Evolutionary conservation across 1,140 invertebrate species (phyloP), one percentile per base, ranked within the genome.

Genomic region (Alviniconcha marisindica): DNA sequence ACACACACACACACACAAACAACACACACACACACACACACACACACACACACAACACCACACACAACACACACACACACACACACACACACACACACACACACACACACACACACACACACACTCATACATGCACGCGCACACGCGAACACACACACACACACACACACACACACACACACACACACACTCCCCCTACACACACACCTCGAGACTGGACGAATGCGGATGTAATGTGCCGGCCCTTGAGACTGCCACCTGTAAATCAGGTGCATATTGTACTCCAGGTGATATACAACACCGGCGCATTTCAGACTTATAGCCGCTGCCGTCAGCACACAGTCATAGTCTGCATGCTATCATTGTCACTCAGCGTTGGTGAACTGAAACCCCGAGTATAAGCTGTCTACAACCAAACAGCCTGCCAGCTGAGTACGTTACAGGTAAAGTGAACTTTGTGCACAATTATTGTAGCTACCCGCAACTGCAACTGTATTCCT

Each of bases 61-160:
- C 60, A 63, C 60, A 63, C 60, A 48, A 48, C 44, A 48, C 60
- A 24, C 60, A 24, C 28, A 24, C 7, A 63, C 60, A 63, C 60
- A 63, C 60, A 63, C 60, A 63, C 60, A 63, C 60, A 63, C 60
- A 63, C 60, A 63, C 10, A 63, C 60, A 63, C 60, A 63, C 60
- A 63, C 60, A 63, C 60, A 63, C 60, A 63, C 60, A 63, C 60
- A 63, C 60, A 63, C 60, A 63, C 60, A 63, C 60, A 63, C 60
- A n/a, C 60, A 63, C 60, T 12, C 60, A 63, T 24, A 31, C 21
- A 63, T n/a, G 24, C 60, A 63, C 21, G 24, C 60, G 24, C 21
- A 31, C 60, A 63, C 60, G 28, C 7, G 60, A 7, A n/a, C 60
- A n/a, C 60, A 14, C 7, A 63, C 60, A 63, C 10, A 63, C 60